These are phyloP conservation scores for Miichthys miiuy DNA, from an alignment of 2,797 vertebrate species.

Conservation along the genomic window DNA sequence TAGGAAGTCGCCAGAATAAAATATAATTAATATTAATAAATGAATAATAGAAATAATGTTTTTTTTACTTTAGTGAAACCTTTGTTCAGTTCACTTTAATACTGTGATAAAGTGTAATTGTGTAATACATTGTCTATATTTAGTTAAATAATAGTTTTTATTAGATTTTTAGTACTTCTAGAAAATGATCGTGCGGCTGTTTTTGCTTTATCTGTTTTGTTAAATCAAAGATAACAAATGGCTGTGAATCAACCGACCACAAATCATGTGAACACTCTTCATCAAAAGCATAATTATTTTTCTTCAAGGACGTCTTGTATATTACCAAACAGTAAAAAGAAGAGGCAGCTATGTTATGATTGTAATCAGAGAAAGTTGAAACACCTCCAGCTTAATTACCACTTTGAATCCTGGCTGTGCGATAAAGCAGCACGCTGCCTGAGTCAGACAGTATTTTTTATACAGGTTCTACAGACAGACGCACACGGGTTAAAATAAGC, in stretches of 20 bases:
- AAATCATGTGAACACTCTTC: conserved; percentile 56
- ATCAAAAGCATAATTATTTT: conserved; percentile 74
- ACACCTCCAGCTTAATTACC: conserved; percentile 46
- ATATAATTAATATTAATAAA: too few relatives aligned
- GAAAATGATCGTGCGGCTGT: neutral
- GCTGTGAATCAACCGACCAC: conserved; percentile 30
- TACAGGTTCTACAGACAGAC: neutral
- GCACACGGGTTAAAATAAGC: conserved; percentile 6
- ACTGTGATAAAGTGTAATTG: neutral
- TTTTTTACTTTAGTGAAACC: neutral
- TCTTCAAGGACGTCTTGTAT: conserved; percentile 30
- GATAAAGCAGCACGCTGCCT: conserved; percentile 31
- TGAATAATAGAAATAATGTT: neutral
- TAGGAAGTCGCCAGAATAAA: neutral
- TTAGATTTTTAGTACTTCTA: neutral
- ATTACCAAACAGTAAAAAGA: conserved; percentile 38
- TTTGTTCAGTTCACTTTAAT: neutral
- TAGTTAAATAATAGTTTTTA: neutral
- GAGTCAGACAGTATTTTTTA: conserved; percentile 31
- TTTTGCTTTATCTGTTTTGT: too few relatives aligned
- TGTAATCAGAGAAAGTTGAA: conserved; percentile 54
- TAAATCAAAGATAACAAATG: conserved; percentile 66
- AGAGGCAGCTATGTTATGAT: conserved; percentile 24
- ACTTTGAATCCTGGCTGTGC: conserved; percentile 28
- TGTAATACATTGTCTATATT: neutral